Evolutionary conservation across 2,888 invertebrate genomes (phyloP).

Genomic region (Allolobophora icterica): DNA sequence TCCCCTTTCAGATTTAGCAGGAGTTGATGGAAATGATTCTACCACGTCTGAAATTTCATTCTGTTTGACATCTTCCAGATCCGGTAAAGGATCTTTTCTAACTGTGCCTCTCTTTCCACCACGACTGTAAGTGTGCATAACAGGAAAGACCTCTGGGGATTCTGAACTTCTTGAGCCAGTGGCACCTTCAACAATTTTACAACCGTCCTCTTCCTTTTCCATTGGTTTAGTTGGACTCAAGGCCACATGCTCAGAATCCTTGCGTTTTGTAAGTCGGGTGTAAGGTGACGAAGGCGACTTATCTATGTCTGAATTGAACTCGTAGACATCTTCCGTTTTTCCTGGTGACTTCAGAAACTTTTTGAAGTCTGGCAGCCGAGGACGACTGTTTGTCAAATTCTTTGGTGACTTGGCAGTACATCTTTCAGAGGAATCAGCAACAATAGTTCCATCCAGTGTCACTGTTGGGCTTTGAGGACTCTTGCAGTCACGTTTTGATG

Average conservation of each 20-base stretch:
- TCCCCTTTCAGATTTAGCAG: not conserved
- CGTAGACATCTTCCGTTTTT: not conserved
- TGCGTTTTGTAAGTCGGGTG: not conserved
- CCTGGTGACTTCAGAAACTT: conserved; percentile 15
- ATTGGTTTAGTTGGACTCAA: not conserved
- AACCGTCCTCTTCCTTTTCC: not conserved
- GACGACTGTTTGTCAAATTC: not conserved
- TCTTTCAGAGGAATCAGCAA: not conserved
- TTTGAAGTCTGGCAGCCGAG: not conserved
- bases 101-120: not conserved
- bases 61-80: not conserved
- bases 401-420: not conserved
- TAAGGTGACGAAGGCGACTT: not conserved
- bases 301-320: not conserved
- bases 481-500: not conserved
- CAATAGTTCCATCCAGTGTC: not conserved
- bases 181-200: not conserved
- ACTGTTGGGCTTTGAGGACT: not conserved
- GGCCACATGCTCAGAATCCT: not conserved
- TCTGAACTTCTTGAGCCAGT: not conserved
- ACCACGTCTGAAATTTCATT: not conserved
- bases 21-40: not conserved
- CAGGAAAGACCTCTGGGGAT: not conserved
- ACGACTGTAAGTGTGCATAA: not conserved
- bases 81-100: not conserved